phyloP scores from a whole-genome alignment of 2,797 vertebrate genomes.

The Echiichthys vipera region DNA sequence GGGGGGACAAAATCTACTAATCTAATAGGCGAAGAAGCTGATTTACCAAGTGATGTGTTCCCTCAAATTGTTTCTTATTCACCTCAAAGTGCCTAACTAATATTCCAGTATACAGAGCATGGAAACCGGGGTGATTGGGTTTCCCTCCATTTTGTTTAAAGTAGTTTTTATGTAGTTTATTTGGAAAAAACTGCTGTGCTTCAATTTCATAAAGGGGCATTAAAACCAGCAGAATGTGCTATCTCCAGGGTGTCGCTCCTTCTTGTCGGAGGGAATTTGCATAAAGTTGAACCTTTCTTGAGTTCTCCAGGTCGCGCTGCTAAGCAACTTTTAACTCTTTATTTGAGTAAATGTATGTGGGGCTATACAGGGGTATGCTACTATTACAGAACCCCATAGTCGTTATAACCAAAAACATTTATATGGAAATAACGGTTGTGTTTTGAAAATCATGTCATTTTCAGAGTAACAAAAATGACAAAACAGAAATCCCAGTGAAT shows the following conservation, averaged over 20 bases:
- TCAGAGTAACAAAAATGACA: neutral
- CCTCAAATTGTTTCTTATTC: neutral
- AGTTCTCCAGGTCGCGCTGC: neutral
- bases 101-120: too few relatives aligned
- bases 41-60: neutral
- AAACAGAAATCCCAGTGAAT: slow-evolving; percentile 6
- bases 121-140: too few relatives aligned
- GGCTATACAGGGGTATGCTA: too few relatives aligned
- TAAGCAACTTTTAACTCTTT: too few relatives aligned
- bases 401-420: neutral
- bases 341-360: neutral
- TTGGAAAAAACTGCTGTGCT: neutral
- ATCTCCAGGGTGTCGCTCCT: neutral
- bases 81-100: neutral
- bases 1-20: neutral
- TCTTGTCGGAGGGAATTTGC: neutral
- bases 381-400: neutral
- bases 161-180: neutral
- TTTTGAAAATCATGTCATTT: neutral
- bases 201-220: neutral
- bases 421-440: neutral
- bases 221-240: neutral
- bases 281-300: neutral
- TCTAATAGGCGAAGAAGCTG: neutral
- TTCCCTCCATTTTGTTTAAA: neutral